Percentiles rank a stretch among this genome's conserved stretches.
These are phyloP conservation scores for Eulithis prunata DNA, from an alignment of 2,888 invertebrate genomes.

Conservation along the genomic window DNA sequence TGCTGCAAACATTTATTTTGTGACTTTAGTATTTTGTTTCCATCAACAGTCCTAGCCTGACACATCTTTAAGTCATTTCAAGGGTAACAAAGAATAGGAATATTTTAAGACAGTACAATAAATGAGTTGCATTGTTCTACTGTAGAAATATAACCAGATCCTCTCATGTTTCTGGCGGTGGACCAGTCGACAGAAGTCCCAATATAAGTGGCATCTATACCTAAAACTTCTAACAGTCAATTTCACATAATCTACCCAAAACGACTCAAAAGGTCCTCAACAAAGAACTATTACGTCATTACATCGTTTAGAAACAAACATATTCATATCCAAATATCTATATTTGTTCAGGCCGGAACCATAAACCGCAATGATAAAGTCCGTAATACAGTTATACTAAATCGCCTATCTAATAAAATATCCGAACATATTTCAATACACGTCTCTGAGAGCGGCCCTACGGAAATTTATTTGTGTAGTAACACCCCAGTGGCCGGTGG, in stretches of 20 bases:
- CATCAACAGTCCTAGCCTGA: no score
- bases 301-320: slow-evolving; percentile 19
- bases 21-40: no score
- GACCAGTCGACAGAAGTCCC: background rate
- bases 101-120: no score
- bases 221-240: background rate
- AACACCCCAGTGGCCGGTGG: slow-evolving; percentile 64
- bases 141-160: background rate
- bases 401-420: slow-evolving; percentile 67
- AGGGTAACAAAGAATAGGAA: no score
- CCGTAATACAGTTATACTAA: slow-evolving; percentile 55
- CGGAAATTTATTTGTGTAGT: slow-evolving; percentile 74
- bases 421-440: slow-evolving; percentile 69
- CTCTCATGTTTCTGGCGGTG: background rate
- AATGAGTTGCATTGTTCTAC: background rate
- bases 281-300: slow-evolving; percentile 21
- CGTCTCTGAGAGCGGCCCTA: slow-evolving; percentile 62
- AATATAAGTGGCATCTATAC: background rate
- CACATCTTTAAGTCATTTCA: no score
- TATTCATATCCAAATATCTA: slow-evolving; percentile 35
- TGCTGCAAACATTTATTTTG: slow-evolving; percentile 3
- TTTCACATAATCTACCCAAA: background rate
- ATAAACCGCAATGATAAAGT: slow-evolving; percentile 44
- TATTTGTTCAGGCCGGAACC: slow-evolving; percentile 40
- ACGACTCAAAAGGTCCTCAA: slow-evolving; percentile 1